Evolutionary conservation across 2,797 vertebrate species (phyloP).

Genomic region (Syndactyla subalaris): DNA sequence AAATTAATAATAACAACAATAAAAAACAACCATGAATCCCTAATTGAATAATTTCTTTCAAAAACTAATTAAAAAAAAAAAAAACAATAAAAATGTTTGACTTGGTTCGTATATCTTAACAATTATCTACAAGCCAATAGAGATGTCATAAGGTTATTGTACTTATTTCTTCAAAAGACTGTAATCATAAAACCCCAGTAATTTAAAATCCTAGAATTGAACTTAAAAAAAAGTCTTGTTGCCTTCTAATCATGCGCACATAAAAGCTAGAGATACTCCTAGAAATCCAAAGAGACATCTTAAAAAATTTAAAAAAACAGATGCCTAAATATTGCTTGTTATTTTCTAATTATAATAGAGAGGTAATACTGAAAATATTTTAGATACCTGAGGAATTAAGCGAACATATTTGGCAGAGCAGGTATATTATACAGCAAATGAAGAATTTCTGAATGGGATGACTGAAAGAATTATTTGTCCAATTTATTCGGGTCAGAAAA

Average conservation of each 20-base stretch:
- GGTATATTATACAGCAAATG: background rate
- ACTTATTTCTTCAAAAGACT: background rate
- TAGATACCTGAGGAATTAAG: background rate
- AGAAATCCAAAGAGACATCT: background rate
- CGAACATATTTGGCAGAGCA: background rate
- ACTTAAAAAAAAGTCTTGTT: background rate
- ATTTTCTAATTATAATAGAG: background rate
- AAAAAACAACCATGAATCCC: background rate
- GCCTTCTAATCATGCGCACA: background rate
- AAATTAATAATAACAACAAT: background rate
- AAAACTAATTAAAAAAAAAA: background rate
- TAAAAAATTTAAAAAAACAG: background rate
- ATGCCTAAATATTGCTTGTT: background rate
- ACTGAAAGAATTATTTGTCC: background rate
- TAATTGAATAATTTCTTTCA: background rate
- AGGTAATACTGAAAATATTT: background rate
- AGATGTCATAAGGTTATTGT: background rate
- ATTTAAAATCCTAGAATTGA: background rate
- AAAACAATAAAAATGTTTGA: background rate
- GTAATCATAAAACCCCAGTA: accelerated
- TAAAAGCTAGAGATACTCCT: background rate
- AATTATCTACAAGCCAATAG: background rate
- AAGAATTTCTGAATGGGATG: background rate
- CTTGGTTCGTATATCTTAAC: background rate
- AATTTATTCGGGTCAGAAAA: background rate